Percentiles rank a stretch among this genome's conserved stretches.
phyloP scores from a whole-genome alignment of 2,888 invertebrate species.

The Spisula solida region DNA sequence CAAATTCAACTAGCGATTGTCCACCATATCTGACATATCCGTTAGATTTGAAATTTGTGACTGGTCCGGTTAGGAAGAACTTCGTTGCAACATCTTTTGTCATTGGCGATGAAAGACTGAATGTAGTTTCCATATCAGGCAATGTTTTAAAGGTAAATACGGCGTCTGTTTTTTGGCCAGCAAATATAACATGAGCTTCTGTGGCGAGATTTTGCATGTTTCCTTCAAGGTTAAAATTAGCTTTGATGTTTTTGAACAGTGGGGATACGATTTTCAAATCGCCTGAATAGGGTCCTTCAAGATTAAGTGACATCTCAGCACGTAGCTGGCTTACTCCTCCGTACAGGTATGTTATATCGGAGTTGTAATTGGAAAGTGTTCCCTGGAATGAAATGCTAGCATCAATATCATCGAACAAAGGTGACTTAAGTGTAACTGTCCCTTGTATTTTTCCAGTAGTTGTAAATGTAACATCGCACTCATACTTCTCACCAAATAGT shows the following conservation, averaged over 20 bases:
- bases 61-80: constrained; percentile 23
- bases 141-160: constrained; percentile 5
- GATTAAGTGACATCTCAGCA: constrained; percentile 38
- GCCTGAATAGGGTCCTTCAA: constrained; percentile 44
- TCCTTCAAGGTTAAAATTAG: constrained; percentile 48
- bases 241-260: constrained; percentile 42
- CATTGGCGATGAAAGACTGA: constrained; percentile 40
- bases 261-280: constrained; percentile 56
- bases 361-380: constrained; percentile 45
- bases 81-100: constrained; percentile 42
- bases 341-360: constrained; percentile 34
- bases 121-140: constrained; percentile 29
- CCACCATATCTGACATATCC: constrained; percentile 42
- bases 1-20: background rate
- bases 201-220: constrained; percentile 22
- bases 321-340: constrained; percentile 38
- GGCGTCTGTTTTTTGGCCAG: constrained; percentile 29
- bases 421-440: constrained; percentile 58
- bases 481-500: constrained; percentile 53
- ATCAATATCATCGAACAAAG: constrained; percentile 55
- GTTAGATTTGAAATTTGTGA: constrained; percentile 25
- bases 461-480: constrained; percentile 61
- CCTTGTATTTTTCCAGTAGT: constrained; percentile 53
- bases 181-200: constrained; percentile 40
- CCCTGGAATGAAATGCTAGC: constrained; percentile 35